Evolutionary conservation across 1,140 invertebrate genomes (phyloP), one percentile per base, ranked within the genome.

Genomic region (Phthorimaea operculella): DNA sequence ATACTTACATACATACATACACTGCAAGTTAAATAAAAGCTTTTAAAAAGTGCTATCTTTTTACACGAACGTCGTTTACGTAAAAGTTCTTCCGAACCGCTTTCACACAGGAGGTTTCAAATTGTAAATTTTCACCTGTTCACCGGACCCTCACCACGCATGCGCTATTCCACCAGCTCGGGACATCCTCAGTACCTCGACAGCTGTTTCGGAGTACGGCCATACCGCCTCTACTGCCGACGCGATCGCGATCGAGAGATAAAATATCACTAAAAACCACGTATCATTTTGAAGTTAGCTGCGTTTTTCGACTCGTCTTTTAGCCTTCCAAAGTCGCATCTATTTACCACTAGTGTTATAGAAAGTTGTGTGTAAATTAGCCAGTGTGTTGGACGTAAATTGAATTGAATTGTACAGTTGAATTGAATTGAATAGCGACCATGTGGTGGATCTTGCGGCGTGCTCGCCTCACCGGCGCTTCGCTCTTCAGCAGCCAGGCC

Each of bases 381-480:
- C 3, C 36, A 34, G 10, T 39, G 36, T 39, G 36, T 39, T 39
- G 36, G n/a, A 39, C 10, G 3, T 39, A 10, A 39, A 39, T 39
- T 39, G 2, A 28, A 39, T 39, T 39, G 36, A 39, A 39, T 39
- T 12, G n/a, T 1, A 39, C 10, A 39, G n/a, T 39, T 39, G 8
- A 39, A 39, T 39, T 39, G 10, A 39, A 39, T 39, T 39, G 36
- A 4, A 39, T n/a, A n/a, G n/a, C n/a, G n/a, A 76, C 63, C 36
- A 84, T 84, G 81, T 84, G 79, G 81, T 84, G 81, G 81, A 82
- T 84, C 59, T 66, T 84, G 12, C 71, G 76, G 9, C 73, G 77
- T 1, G 81, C 79, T 7, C 62, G 81, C 10, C 64, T 84, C 52
- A 80, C 81, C n/a, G 79, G 81, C 10, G 76, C 77, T 6, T 79